Percentiles rank a stretch among this genome's conserved stretches.
Evolutionary conservation across 2,888 invertebrate species (phyloP).

Genomic region (Allolobophora icterica): DNA sequence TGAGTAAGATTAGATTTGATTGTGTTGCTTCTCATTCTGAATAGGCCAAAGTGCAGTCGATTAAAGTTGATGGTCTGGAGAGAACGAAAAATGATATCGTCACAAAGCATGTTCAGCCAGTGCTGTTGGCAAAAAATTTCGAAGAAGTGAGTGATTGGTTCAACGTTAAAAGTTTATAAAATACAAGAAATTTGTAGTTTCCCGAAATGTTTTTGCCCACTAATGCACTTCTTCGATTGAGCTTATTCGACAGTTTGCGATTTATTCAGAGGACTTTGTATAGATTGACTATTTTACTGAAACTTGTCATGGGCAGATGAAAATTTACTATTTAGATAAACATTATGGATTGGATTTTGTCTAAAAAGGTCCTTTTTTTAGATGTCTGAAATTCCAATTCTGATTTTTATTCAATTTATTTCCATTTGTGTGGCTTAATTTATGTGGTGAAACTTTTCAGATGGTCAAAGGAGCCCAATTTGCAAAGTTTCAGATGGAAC

Average conservation of each 20-base stretch:
- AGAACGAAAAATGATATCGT: slow-evolving; percentile 90
- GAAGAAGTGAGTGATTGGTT: slow-evolving; percentile 74
- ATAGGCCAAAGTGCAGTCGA: slow-evolving; percentile 81
- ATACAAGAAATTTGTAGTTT: neutral
- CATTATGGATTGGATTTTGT: neutral
- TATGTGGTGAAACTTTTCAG: slow-evolving; percentile 52
- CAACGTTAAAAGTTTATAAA: neutral
- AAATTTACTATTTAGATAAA: neutral
- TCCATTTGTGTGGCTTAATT: neutral
- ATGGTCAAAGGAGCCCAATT: slow-evolving; percentile 68
- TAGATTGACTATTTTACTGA: neutral
- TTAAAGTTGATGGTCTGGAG: slow-evolving; percentile 83
- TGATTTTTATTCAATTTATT: neutral
- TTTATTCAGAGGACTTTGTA: neutral
- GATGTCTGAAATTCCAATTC: neutral
- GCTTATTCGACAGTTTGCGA: neutral
- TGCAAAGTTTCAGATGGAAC: slow-evolving; percentile 78
- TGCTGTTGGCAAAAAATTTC: slow-evolving; percentile 85
- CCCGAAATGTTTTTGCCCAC: neutral
- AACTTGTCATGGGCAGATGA: neutral
- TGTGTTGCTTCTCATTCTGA: neutral
- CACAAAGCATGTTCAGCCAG: slow-evolving; percentile 77
- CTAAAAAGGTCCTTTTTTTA: neutral
- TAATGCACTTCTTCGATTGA: neutral
- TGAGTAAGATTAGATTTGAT: neutral